A percentile compares a stretch with the other conserved stretches of the same genome.
phyloP scores from a whole-genome alignment of 2,113 vertebrate species.

The Grallaria varia region DNA sequence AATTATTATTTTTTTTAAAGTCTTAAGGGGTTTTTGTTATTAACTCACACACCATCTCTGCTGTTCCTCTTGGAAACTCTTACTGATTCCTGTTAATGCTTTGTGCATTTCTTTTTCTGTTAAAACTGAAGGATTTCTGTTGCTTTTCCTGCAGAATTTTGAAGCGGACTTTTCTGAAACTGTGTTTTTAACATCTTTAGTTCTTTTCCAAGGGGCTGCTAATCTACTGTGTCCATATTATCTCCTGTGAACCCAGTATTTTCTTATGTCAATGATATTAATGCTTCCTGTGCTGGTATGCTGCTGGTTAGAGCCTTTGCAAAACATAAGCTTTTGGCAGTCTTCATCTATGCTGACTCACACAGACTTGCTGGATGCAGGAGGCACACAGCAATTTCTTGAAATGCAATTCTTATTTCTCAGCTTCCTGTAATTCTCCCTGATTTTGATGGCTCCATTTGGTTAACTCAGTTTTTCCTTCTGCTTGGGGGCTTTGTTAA shows the following conservation, averaged over 20 bases:
- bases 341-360: neutral
- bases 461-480: neutral
- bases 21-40: neutral
- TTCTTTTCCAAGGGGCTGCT: neutral
- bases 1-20: neutral
- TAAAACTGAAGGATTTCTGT: neutral
- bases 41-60: neutral
- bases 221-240: neutral
- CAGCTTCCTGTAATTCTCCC: neutral
- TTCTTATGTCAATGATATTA: neutral
- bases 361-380: neutral
- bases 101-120: neutral
- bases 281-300: neutral
- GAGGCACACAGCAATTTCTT: neutral
- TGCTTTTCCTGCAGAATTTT: neutral
- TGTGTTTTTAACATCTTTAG: neutral
- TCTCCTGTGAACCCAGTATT: neutral
- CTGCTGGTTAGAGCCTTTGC: neutral
- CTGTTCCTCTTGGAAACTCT: neutral
- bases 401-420: neutral
- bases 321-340: neutral
- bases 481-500: neutral
- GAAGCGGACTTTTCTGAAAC: neutral
- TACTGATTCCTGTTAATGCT: neutral
- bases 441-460: neutral